Conservation (phyloP, 2,888 invertebrate genomes). For the Thysanoteuthis rhombus region DNA sequence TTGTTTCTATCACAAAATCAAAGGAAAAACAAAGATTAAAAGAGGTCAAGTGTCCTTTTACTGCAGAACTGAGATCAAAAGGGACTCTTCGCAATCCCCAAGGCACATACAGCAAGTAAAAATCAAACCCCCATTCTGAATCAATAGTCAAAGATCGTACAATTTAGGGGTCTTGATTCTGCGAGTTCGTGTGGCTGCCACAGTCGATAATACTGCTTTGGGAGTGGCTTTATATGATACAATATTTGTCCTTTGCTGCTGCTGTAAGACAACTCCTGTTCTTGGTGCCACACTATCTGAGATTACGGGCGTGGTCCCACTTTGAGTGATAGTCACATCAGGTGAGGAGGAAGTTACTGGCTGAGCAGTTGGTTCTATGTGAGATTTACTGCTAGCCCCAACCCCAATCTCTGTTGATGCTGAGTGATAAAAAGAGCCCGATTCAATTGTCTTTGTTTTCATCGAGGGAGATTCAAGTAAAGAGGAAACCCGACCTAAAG, state of each 20-base stretch:
- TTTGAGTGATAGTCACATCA: slow-evolving; percentile 21
- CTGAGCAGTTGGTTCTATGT: slow-evolving; percentile 1
- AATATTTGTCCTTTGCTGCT: slow-evolving; percentile 37
- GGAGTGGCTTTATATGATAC: slow-evolving; percentile 51
- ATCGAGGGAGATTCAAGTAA: slow-evolving; percentile 54
- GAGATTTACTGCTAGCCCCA: slow-evolving; percentile 19
- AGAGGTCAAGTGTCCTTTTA: not conserved
- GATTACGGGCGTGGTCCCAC: slow-evolving; percentile 31
- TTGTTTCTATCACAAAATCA: too few relatives aligned
- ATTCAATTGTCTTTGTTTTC: slow-evolving; percentile 24
- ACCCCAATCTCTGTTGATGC: not conserved
- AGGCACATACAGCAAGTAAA: not conserved
- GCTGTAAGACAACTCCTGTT: slow-evolving; percentile 36
- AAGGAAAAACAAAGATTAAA: not conserved
- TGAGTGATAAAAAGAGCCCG: not conserved
- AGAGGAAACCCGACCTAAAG: slow-evolving; percentile 57
- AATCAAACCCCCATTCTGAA: not conserved
- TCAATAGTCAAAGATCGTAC: slow-evolving; percentile 52
- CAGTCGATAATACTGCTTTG: slow-evolving; percentile 52
- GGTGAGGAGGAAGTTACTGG: slow-evolving; percentile 32
- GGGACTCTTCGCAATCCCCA: not conserved
- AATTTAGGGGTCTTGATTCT: slow-evolving; percentile 63
- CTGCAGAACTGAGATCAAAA: slow-evolving; percentile 23
- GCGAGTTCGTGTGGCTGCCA: slow-evolving; percentile 60
- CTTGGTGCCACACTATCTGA: not conserved